These are phyloP conservation scores for Sylvia atricapilla DNA, from an alignment of 2,113 vertebrate species.

Conservation along the genomic window DNA sequence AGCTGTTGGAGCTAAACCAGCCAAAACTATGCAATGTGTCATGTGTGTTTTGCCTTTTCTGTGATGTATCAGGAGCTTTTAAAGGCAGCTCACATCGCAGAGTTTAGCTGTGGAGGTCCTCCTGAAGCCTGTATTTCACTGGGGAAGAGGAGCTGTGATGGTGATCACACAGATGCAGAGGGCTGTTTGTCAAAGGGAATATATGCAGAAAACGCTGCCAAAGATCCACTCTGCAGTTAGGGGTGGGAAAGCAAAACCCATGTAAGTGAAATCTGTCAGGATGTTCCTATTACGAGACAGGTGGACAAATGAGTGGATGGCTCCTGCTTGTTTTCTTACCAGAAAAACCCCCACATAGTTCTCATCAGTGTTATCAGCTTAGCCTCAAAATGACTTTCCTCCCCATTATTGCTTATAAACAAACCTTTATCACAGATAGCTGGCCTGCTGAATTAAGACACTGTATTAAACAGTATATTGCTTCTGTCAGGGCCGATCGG, in stretches of 20 bases:
- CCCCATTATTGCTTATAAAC: constrained; percentile 81
- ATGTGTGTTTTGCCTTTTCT: neutral
- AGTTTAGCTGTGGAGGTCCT: neutral
- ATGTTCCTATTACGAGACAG: constrained; percentile 11
- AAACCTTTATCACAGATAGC: constrained; percentile 81
- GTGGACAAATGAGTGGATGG: constrained; percentile 38
- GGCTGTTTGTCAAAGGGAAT: neutral
- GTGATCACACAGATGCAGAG: neutral
- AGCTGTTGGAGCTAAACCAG: neutral
- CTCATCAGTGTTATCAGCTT: constrained; percentile 79
- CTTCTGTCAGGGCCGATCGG: constrained; percentile 81
- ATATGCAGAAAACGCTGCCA: neutral
- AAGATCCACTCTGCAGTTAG: neutral
- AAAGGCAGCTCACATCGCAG: neutral
- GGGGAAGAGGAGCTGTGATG: neutral
- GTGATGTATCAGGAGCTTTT: neutral
- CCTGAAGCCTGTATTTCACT: neutral
- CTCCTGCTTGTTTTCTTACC: constrained; percentile 28
- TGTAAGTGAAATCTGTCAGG: neutral
- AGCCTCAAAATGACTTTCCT: constrained; percentile 79
- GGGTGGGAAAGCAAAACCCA: neutral
- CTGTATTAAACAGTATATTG: constrained; percentile 79
- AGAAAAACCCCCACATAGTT: constrained; percentile 24
- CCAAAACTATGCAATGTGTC: neutral
- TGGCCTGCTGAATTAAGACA: constrained; percentile 79